Percentiles rank a stretch among this genome's conserved stretches.
Evolutionary conservation across 2,113 vertebrate genomes (phyloP).

Genomic region (Azemiops feae): DNA sequence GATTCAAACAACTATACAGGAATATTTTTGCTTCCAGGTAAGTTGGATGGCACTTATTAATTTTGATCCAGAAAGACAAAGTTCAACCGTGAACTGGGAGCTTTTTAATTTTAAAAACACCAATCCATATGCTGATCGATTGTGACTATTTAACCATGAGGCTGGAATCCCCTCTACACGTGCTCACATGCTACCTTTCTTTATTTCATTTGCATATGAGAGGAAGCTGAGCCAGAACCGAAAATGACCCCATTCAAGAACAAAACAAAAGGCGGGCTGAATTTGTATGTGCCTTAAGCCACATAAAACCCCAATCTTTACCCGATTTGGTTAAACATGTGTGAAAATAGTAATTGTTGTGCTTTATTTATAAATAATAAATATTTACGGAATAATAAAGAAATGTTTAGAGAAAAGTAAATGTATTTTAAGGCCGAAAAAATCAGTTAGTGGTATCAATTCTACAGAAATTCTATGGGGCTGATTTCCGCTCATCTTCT

Average conservation of each 20-base stretch:
- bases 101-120: not conserved
- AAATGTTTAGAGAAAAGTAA: not conserved
- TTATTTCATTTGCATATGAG: not conserved
- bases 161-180: not conserved
- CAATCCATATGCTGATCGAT: not conserved
- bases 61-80: not conserved
- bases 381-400: not conserved
- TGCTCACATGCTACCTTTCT: not conserved
- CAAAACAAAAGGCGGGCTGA: not conserved
- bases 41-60: not conserved
- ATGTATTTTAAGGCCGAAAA: not conserved
- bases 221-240: not conserved
- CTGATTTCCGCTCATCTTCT: not conserved
- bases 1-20: constrained; percentile 7
- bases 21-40: constrained; percentile 19
- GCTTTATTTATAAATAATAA: not conserved
- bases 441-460: not conserved
- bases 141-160: not conserved
- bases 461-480: not conserved
- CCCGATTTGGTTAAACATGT: not conserved
- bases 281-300: not conserved
- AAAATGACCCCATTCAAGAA: not conserved
- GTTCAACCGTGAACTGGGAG: too few species aligned
- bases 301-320: not conserved
- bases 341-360: not conserved